A percentile compares a stretch with the other conserved stretches of the same genome.
Evolutionary conservation across 1,140 invertebrate genomes (phyloP).

Genomic region (Anagrus nilaparvatae): DNA sequence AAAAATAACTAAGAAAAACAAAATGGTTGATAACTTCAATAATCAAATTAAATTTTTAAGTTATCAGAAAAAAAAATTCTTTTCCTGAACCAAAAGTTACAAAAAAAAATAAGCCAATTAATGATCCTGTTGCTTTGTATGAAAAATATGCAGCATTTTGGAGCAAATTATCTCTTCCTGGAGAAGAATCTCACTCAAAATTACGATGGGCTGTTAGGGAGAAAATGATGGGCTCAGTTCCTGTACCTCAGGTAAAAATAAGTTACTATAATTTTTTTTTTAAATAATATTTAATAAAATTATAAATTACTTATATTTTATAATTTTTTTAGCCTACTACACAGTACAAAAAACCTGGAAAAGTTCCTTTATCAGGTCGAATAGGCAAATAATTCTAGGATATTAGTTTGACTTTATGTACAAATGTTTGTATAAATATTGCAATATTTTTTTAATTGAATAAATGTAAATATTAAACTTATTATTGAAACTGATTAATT

Average conservation of each 20-base stretch:
- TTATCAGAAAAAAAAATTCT: conserved; percentile 41
- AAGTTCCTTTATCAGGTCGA: too few relatives aligned
- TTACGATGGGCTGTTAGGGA: conserved; percentile 53
- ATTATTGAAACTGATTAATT: conserved; percentile 12
- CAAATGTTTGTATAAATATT: too few relatives aligned
- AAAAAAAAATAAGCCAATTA: conserved; percentile 34
- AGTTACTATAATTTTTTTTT: too few relatives aligned
- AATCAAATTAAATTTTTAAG: conserved; percentile 26
- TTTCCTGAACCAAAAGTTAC: conserved; percentile 24
- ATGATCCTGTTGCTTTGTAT: conserved; percentile 62
- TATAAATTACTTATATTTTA: too few relatives aligned
- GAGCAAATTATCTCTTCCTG: conserved; percentile 61
- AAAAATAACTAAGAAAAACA: conserved; percentile 1
- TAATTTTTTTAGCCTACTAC: too few relatives aligned
- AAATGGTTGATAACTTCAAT: neutral
- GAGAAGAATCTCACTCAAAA: conserved; percentile 50
- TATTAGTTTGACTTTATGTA: too few relatives aligned
- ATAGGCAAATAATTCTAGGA: too few relatives aligned
- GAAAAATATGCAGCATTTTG: conserved; percentile 64
- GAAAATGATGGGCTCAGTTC: conserved; percentile 44
- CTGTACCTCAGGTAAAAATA: conserved; percentile 30
- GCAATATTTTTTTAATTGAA: too few relatives aligned
- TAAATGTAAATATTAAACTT: conserved; percentile 4
- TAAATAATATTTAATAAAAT: too few relatives aligned
- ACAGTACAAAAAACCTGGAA: too few relatives aligned